phyloP scores from a whole-genome alignment of 2,113 vertebrate species.

The Python bivittatus region DNA sequence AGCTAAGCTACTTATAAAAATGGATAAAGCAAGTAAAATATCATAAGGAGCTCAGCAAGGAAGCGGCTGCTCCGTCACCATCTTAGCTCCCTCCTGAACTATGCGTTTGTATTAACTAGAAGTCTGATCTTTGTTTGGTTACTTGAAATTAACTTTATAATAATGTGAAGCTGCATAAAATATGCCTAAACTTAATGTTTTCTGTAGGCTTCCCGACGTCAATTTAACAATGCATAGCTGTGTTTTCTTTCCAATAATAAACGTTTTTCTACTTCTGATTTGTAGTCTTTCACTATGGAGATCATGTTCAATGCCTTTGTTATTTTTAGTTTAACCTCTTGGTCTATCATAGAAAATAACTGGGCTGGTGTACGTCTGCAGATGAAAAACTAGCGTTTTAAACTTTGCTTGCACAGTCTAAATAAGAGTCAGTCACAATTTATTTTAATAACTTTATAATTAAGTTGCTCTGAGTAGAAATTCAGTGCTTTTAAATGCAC shows the following conservation, averaged over 20 bases:
- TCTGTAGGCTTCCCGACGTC: background rate
- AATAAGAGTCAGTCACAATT: slow-evolving; percentile 4
- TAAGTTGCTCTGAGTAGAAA: background rate
- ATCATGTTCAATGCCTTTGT: background rate
- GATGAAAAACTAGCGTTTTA: slow-evolving; percentile 7
- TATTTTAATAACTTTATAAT: background rate
- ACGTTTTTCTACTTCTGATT: background rate
- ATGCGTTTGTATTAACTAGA: background rate
- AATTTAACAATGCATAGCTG: background rate
- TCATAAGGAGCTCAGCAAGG: no score
- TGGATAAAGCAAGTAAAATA: no score
- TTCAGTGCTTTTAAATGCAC: background rate
- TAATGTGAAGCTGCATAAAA: background rate
- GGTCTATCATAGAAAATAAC: background rate
- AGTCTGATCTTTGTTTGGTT: background rate
- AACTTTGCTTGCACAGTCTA: background rate
- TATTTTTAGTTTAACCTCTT: background rate
- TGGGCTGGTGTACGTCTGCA: background rate
- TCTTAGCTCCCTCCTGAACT: no score
- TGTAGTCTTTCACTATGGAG: background rate
- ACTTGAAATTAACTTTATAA: background rate
- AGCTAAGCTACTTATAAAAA: no score
- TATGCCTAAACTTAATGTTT: background rate
- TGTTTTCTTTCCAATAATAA: slow-evolving; percentile 1
- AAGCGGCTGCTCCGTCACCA: no score